phyloP scores from a whole-genome alignment of 2,113 vertebrate genomes.

The Nibea albiflora region DNA sequence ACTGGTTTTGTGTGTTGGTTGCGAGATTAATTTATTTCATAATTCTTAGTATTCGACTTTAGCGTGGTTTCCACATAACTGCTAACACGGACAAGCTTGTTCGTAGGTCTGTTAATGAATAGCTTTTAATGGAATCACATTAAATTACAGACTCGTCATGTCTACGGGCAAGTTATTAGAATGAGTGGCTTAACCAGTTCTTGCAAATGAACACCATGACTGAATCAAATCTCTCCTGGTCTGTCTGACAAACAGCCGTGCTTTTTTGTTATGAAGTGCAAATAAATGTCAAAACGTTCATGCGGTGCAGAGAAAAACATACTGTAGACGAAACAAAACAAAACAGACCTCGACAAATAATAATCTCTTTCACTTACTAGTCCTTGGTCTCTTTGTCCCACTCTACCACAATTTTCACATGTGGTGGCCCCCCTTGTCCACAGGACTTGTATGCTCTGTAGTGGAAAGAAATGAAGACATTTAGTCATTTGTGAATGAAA shows the following conservation, averaged over 20 bases:
- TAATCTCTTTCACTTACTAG: conserved; percentile 88
- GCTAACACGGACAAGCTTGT: neutral
- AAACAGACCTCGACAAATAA: neutral
- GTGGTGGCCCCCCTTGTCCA: conserved; percentile 93
- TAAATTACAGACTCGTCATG: neutral
- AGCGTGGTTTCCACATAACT: neutral
- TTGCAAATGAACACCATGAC: neutral
- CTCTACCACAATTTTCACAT: conserved; percentile 97
- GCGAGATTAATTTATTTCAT: too few species aligned
- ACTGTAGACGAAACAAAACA: neutral
- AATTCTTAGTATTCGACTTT: neutral
- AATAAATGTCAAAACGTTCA: neutral
- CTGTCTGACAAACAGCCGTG: neutral
- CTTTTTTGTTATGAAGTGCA: neutral
- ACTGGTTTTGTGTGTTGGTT: neutral
- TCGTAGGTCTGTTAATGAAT: neutral
- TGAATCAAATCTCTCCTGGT: neutral
- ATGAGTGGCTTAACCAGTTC: neutral
- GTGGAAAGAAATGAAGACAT: conserved; percentile 11
- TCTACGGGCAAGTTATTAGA: neutral
- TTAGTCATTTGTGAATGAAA: neutral
- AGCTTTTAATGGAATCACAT: neutral
- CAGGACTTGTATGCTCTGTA: conserved; percentile 94
- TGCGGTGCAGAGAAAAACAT: conserved; percentile 8
- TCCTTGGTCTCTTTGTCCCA: conserved; percentile 99